Percentiles rank a stretch among this genome's conserved stretches.
phyloP scores from a whole-genome alignment of 2,888 invertebrate species.

The Apomyelois bistriatella region DNA sequence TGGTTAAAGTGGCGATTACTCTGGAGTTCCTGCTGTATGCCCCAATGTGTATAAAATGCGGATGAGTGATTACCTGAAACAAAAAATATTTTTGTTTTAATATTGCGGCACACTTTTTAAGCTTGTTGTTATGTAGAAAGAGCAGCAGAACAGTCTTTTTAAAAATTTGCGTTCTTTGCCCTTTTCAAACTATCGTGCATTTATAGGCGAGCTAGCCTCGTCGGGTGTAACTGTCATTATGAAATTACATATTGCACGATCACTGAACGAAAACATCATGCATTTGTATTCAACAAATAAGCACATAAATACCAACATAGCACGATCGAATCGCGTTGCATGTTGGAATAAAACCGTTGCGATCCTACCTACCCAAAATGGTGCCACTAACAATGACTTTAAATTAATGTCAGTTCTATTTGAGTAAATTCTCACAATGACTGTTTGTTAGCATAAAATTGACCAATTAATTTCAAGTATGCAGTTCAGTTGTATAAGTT shows the following conservation, averaged over 20 bases:
- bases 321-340: too few species aligned
- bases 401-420: slow-evolving; percentile 30
- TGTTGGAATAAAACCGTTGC: slow-evolving; percentile 35
- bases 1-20: background rate
- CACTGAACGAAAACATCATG: slow-evolving; percentile 57
- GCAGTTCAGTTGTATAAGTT: too few species aligned
- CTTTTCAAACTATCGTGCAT: background rate
- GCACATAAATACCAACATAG: slow-evolving; percentile 37
- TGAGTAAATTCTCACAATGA: slow-evolving; percentile 14
- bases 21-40: background rate
- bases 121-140: background rate
- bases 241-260: slow-evolving; percentile 56
- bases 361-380: slow-evolving; percentile 42
- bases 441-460: background rate
- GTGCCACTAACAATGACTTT: slow-evolving; percentile 32
- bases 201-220: background rate
- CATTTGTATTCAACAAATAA: slow-evolving; percentile 38
- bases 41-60: background rate
- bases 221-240: slow-evolving; percentile 33
- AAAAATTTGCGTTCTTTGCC: background rate
- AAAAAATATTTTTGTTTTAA: slow-evolving; percentile 13
- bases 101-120: slow-evolving; percentile 10
- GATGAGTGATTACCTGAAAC: slow-evolving; percentile 9
- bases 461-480: background rate
- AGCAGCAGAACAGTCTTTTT: too few species aligned